Evolutionary conservation across 1,140 invertebrate species (phyloP).

Genomic region (Archivesica marissinica): DNA sequence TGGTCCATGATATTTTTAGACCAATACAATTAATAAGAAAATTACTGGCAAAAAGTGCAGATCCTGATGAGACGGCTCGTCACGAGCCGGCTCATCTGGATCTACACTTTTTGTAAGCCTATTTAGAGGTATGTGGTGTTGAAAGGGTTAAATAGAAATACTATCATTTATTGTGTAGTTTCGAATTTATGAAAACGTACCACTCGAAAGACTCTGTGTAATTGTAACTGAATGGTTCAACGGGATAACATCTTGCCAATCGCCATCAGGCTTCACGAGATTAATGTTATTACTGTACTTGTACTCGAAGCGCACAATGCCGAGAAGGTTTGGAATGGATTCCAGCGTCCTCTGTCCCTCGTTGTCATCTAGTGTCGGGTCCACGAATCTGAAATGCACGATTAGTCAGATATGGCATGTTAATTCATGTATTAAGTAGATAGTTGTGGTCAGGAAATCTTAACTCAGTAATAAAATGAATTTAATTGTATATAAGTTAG

Average conservation of each 20-base stretch:
- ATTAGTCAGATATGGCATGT: neutral
- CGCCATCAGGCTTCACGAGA: neutral
- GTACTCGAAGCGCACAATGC: conserved; percentile 47
- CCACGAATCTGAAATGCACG: conserved; percentile 51
- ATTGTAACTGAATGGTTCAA: neutral
- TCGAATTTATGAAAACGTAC: no score
- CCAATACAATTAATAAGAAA: no score
- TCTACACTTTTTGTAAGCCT: no score
- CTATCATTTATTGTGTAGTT: no score
- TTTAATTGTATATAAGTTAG: neutral
- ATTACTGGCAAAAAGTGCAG: no score
- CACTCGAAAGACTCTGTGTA: neutral
- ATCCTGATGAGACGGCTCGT: no score
- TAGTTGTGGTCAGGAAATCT: neutral
- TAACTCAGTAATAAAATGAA: neutral
- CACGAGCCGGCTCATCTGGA: no score
- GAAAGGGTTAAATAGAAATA: no score
- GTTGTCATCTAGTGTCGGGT: conserved; percentile 25
- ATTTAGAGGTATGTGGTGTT: no score
- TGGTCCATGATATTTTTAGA: no score
- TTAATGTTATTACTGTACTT: neutral
- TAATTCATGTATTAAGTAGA: neutral
- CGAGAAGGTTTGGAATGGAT: conserved; percentile 28
- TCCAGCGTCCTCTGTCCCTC: conserved; percentile 5
- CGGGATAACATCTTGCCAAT: neutral